A percentile compares a stretch with the other conserved stretches of the same genome.
Conservation (phyloP, 2,888 invertebrate species). For the Pandemis cinnamomeana region DNA sequence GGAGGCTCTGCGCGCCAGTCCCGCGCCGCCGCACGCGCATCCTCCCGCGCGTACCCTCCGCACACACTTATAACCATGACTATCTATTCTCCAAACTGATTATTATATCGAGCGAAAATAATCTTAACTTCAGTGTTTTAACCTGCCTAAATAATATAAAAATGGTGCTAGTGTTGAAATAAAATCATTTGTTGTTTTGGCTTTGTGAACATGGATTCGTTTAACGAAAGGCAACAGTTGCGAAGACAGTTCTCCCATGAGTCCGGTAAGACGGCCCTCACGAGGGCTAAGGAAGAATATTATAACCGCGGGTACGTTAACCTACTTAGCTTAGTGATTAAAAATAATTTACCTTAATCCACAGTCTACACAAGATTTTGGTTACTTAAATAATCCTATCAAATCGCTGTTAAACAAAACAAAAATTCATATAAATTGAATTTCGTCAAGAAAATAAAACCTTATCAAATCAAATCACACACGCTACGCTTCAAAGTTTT, state of each 20-base stretch:
- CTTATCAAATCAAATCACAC: not conserved
- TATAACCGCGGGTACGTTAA: constrained; percentile 71
- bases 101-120: not conserved
- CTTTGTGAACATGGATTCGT: constrained; percentile 46
- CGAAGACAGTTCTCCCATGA: constrained; percentile 78
- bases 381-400: not conserved
- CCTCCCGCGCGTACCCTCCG: constrained; percentile 52
- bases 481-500: not conserved
- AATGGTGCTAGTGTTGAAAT: constrained; percentile 17
- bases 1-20: constrained; percentile 61
- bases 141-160: constrained; percentile 3
- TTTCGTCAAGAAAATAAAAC: not conserved
- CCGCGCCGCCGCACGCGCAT: constrained; percentile 47
- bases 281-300: constrained; percentile 70
- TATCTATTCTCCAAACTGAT: constrained; percentile 2
- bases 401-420: not conserved
- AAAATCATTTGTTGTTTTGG: constrained; percentile 16
- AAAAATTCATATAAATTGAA: not conserved
- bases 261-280: constrained; percentile 73
- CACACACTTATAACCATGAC: constrained; percentile 27
- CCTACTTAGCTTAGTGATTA: constrained; percentile 14
- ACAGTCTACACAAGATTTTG: not conserved
- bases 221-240: constrained; percentile 51
- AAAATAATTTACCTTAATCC: constrained; percentile 11
- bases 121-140: not conserved